Evolutionary conservation across 1,140 invertebrate species (phyloP).

Genomic region (Cyclargus thomasi): DNA sequence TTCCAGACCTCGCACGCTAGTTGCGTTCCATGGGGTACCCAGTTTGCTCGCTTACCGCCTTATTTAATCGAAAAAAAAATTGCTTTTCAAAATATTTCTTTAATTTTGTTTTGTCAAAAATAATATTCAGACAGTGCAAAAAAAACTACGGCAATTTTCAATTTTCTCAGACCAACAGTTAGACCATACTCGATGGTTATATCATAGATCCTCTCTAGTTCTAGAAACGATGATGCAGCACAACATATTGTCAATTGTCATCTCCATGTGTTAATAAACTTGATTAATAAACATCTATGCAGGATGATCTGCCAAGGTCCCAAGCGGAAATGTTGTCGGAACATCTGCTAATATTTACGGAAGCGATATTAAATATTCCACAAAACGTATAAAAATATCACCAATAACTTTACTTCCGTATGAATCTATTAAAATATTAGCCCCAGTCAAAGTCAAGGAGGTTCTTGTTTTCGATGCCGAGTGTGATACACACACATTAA

Average conservation of each 20-base stretch:
- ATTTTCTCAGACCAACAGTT: no score
- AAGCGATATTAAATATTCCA: not conserved
- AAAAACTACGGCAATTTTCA: no score
- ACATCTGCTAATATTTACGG: slow-evolving; percentile 1
- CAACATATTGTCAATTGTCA: not conserved
- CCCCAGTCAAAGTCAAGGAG: not conserved
- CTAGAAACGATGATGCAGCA: no score
- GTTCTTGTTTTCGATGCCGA: not conserved
- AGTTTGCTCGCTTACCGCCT: no score
- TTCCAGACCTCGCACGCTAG: no score
- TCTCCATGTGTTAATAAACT: not conserved
- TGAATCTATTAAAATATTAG: not conserved
- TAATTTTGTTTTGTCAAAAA: no score
- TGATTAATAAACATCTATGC: not conserved
- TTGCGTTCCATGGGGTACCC: no score
- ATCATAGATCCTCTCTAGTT: no score
- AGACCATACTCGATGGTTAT: no score
- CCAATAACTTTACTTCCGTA: not conserved
- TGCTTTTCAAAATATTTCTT: no score
- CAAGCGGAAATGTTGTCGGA: not conserved
- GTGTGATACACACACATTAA: not conserved
- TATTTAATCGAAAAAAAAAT: no score
- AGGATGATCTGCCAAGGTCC: not conserved
- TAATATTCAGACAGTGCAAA: no score
- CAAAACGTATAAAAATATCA: not conserved